Base-by-base conservation (phyloP, 2,797 vertebrate species). In the Zenarchopterus dispar region DNA sequence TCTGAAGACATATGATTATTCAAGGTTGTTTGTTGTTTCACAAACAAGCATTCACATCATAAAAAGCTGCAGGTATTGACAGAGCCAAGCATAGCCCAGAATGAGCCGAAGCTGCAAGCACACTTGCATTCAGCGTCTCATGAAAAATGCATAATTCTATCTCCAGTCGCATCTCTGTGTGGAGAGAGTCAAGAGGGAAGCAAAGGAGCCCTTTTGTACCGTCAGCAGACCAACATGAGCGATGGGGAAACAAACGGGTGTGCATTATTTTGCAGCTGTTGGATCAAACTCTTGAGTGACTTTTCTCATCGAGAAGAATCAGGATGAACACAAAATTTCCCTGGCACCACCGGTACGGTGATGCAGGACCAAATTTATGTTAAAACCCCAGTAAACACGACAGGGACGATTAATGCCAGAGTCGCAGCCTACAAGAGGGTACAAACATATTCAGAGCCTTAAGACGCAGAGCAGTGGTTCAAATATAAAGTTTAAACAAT, bases 131-230 rank as follows among this genome's bases (percentile, higher is more conserved):
- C 81, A 43, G 53, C 36, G 63, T 65, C 87, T 88, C 86, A 90
- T 90, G 89, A 90, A 89, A 89, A 86, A 91, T 91, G 86, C 77
- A 91, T 88, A 56, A 78, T 79, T 86, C 87, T 73, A 88, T 88
- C 87, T 86, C 75, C 70, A 80, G 79, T 81, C 62, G 33, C 74
- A 82, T 85, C 80, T 78, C 57, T 50, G 84, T 73, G 84, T 55
- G 49, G 78, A 67, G 78, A 74, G 75, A 84, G 85, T 88, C 79
- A 72, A 73, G 81, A 84, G 79, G 67, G 73, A 84, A 72, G 73
- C 62, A 41, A 75, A 60, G 68, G 65, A 87, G 82, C 66, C 70
- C 67, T 81, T 83, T 70, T 79, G 82, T 83, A 50, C 70, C 52
- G 56, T 81, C 80, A 82, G 82, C 82, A 74, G 65, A 57, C 45